phyloP scores from a whole-genome alignment of 2,797 vertebrate genomes.

The Oceanodroma leucorhoa region DNA sequence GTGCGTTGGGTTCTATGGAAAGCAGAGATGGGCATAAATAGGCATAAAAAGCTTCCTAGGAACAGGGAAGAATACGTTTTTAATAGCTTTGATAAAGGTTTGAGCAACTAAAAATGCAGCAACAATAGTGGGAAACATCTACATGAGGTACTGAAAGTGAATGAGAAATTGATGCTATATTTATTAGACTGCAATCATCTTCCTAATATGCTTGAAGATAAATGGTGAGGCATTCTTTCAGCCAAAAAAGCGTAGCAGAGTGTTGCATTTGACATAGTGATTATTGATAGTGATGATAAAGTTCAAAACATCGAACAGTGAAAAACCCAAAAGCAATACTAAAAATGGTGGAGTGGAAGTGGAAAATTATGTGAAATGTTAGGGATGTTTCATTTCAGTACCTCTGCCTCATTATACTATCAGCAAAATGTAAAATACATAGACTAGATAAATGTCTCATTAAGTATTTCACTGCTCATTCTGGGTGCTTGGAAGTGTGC shows the following conservation, averaged over 20 bases:
- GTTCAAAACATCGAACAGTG: constrained; percentile 64
- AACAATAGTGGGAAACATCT: background rate
- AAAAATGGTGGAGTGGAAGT: constrained; percentile 63
- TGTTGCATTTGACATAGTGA: constrained; percentile 3
- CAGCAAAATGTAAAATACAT: constrained; percentile 74
- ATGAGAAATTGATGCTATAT: constrained; percentile 49
- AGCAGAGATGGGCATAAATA: background rate
- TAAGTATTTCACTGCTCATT: constrained; percentile 70
- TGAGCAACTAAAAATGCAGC: background rate
- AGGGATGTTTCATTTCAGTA: constrained; percentile 68
- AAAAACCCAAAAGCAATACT: constrained; percentile 48
- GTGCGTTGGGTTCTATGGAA: background rate
- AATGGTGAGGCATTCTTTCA: constrained; percentile 32
- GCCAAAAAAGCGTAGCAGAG: background rate
- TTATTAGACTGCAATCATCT: constrained; percentile 55
- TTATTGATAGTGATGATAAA: constrained; percentile 65
- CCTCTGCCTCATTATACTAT: constrained; percentile 74
- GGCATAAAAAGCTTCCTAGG: background rate
- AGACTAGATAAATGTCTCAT: constrained; percentile 77
- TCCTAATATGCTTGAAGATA: constrained; percentile 26
- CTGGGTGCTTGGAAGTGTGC: constrained; percentile 59
- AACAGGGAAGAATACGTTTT: background rate
- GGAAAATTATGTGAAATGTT: constrained; percentile 73
- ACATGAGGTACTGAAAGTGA: background rate
- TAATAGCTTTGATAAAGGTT: background rate